Evolutionary conservation across 2,797 vertebrate genomes (phyloP).

Genomic region (Protonibea diacanthus): DNA sequence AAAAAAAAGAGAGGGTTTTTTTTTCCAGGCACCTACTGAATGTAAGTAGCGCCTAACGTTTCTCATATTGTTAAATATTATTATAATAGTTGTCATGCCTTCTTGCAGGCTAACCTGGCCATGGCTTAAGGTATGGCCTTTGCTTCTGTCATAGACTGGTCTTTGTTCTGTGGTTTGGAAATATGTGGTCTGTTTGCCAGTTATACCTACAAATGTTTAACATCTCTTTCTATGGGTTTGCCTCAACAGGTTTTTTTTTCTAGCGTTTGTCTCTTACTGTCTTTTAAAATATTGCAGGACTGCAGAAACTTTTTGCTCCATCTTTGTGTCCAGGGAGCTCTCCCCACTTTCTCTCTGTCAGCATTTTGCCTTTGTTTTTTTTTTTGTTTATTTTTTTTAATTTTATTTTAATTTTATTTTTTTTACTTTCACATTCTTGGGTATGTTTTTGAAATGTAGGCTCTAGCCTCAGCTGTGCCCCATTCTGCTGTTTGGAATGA

Average conservation of each 20-base stretch:
- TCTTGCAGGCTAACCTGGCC: conserved; percentile 83
- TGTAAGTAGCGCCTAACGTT: conserved; percentile 85
- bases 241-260: conserved; percentile 80
- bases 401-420: conserved; percentile 39
- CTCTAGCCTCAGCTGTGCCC: conserved; percentile 92
- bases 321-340: conserved; percentile 82
- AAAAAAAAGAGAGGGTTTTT: conserved; percentile 67
- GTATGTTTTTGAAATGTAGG: conserved; percentile 94
- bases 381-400: conserved; percentile 43
- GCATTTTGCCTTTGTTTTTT: conserved; percentile 74
- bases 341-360: conserved; percentile 75
- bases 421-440: conserved; percentile 88
- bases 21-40: conserved; percentile 86
- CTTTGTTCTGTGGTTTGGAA: conserved; percentile 90
- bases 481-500: conserved; percentile 96
- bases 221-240: conserved; percentile 87
- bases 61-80: conserved; percentile 76
- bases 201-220: conserved; percentile 82
- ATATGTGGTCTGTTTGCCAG: conserved; percentile 90
- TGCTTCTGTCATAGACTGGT: conserved; percentile 83
- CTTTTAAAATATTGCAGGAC: conserved; percentile 80
- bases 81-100: conserved; percentile 82
- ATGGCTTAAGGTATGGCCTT: conserved; percentile 86
- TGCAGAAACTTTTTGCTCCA: conserved; percentile 77
- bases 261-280: conserved; percentile 82